phyloP scores from a whole-genome alignment of 1,140 invertebrate species.

The Armadillidium nasatum region DNA sequence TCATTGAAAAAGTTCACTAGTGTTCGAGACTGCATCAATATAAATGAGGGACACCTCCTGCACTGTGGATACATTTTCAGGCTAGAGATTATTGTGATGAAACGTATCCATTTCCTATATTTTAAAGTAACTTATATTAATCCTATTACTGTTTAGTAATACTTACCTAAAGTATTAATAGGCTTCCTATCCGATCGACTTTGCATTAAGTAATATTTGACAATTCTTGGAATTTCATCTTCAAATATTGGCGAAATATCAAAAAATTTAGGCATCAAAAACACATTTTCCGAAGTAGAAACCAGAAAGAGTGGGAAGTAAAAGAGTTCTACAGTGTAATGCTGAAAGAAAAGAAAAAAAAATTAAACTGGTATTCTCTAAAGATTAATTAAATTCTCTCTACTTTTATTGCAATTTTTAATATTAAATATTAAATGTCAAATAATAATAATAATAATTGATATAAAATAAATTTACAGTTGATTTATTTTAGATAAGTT shows the following conservation, averaged over 20 bases:
- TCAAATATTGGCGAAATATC: slow-evolving; percentile 59
- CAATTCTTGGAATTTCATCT: slow-evolving; percentile 44
- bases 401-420: not conserved
- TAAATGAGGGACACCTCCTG: not conserved
- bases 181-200: slow-evolving; percentile 11
- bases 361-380: too few relatives aligned
- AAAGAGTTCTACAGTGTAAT: slow-evolving; percentile 57
- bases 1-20: not conserved
- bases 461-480: not conserved
- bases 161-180: not conserved
- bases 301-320: slow-evolving; percentile 61
- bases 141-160: not conserved
- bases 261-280: slow-evolving; percentile 61
- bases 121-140: slow-evolving; percentile 20
- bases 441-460: not conserved
- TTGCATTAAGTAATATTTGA: slow-evolving; percentile 28
- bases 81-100: too few relatives aligned
- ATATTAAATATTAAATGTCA: too few relatives aligned
- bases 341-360: slow-evolving; percentile 47
- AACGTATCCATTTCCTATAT: not conserved
- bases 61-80: not conserved
- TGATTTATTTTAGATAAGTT: not conserved
- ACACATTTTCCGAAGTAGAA: slow-evolving; percentile 57
- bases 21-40: not conserved
- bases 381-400: too few relatives aligned